phyloP scores from a whole-genome alignment of 92 coral and sea anemone species.

The Galaxea fascicularis region DNA sequence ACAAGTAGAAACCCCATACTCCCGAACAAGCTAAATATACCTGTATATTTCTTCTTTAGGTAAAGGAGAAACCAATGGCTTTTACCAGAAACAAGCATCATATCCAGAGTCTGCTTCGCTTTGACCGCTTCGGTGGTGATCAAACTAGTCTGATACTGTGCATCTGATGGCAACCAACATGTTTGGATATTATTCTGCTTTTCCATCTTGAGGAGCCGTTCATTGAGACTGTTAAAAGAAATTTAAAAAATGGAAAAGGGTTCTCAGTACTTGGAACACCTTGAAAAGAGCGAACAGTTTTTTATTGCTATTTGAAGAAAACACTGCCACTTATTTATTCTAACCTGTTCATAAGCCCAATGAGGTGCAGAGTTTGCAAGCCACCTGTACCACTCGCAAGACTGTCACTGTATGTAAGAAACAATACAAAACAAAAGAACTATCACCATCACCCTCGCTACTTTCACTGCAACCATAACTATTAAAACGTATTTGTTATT shows the following conservation, averaged over 20 bases:
- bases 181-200: slow-evolving; percentile 33
- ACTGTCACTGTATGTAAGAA: slow-evolving; percentile 1
- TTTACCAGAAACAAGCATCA: slow-evolving; percentile 62
- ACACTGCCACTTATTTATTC: too few species aligned
- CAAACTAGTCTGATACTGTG: slow-evolving; percentile 51
- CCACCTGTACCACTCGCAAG: background rate
- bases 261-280: too few species aligned
- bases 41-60: slow-evolving; percentile 69
- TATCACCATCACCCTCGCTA: background rate
- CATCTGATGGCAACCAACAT: slow-evolving; percentile 61
- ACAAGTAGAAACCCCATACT: too few species aligned
- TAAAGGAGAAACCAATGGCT: slow-evolving; percentile 72
- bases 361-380: background rate
- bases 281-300: too few species aligned
- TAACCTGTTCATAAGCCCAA: slow-evolving; percentile 15
- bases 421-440: background rate
- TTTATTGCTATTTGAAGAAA: too few species aligned
- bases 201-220: slow-evolving; percentile 52
- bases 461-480: background rate
- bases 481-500: background rate
- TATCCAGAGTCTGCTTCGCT: slow-evolving; percentile 61
- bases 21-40: too few species aligned
- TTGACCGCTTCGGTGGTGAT: slow-evolving; percentile 50
- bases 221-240: too few species aligned
- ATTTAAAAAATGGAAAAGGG: too few species aligned